Percentiles rank a stretch among this genome's conserved stretches.
Evolutionary conservation across 1,140 invertebrate genomes (phyloP).

Genomic region (Melanaphis sacchari): DNA sequence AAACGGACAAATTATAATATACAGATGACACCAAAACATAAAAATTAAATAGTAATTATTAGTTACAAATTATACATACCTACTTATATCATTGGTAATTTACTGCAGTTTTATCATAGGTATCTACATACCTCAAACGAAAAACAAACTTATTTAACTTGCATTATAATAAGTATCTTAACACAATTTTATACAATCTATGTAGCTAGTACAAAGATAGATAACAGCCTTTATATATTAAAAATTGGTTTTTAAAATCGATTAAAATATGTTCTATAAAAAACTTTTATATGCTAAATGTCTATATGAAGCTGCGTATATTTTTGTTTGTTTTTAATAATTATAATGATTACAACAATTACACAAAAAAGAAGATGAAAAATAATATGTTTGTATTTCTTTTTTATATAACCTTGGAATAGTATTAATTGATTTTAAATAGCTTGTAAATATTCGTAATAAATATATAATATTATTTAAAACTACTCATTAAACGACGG

Average conservation of each 20-base stretch:
- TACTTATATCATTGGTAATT: background rate
- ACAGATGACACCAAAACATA: background rate
- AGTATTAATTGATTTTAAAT: background rate
- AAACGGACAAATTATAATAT: background rate
- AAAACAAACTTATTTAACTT: background rate
- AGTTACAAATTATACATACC: background rate
- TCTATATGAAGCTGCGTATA: no score
- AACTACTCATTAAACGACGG: background rate
- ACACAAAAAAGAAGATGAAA: background rate
- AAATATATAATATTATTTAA: background rate
- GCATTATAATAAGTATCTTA: background rate
- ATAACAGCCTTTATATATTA: background rate
- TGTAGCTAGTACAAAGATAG: no score
- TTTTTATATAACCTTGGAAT: background rate
- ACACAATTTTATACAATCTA: background rate
- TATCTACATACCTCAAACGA: background rate
- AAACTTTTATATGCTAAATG: no score
- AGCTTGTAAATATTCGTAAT: background rate
- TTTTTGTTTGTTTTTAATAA: background rate
- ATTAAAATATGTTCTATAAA: background rate
- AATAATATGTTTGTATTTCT: background rate
- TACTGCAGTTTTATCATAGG: background rate
- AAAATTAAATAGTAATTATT: background rate
- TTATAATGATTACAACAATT: background rate
- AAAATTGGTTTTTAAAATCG: background rate